Base-by-base conservation (phyloP, 2,113 vertebrate species). In the Nesoenas mayeri region DNA sequence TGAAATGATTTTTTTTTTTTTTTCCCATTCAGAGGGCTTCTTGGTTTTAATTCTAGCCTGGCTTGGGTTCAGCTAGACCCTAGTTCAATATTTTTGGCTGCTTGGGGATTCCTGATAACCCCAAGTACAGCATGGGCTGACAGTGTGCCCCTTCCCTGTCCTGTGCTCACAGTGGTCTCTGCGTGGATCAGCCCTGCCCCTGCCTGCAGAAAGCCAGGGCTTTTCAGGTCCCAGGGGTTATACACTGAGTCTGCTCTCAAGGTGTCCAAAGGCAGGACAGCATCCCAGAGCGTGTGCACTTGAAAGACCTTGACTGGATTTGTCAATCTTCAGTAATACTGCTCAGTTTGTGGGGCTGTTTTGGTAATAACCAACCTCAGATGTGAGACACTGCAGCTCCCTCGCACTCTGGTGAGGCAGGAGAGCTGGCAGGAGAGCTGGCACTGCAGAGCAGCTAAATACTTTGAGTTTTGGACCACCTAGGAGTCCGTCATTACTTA, bases 101-200 rank as follows among this genome's bases (percentile, higher is more conserved):
- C 44, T 20, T 20, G 9, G 16, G 25, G 15, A 5, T 11, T 95
- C 20, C 38, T 73, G 44, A 57, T 11, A 40, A 10, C 5, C 31
- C 21, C 44, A 53, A 3, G 3, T 50, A 21, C 0, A 5, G 56
- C 18, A 3, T 2, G 13, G 60, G n/a, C 36, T 80, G 71, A 9
- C 17, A 58, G 15, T 1, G 0, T 47, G 24, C 21, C 57, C n/a
- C 2, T 38, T 51, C 34, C 29, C 15, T 29, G 0, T 10, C 22
- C 25, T 10, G n/a, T 64, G 40, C n/a, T 8, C 2, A 2, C 15
- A 29, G 29, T 40, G 34, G 10, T 40, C 26, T 21, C 32, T 32
- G 54, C 22, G 42, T 13, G 28, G 5, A 40, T 60, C 51, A 61
- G 60, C 44, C 42, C 42, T 86, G n/a, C 20, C 15, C 11, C 42